Evolutionary conservation across 1,140 invertebrate species (phyloP).

Genomic region (Ptiloglossa arizonensis): DNA sequence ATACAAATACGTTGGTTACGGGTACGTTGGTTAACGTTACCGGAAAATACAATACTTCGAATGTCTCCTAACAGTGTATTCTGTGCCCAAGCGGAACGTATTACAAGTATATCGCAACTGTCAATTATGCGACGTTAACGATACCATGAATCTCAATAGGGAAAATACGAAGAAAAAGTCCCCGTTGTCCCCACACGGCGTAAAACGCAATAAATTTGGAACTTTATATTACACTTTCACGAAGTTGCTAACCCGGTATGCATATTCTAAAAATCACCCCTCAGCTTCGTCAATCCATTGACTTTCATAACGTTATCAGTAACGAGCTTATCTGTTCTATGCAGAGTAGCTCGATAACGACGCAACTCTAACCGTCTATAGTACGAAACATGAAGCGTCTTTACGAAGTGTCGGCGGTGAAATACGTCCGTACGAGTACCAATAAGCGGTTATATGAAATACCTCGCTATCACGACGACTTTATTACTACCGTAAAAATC

Average conservation of each 20-base stretch:
- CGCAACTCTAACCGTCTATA: background rate
- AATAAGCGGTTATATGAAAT: conserved; percentile 32
- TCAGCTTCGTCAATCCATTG: conserved; percentile 24
- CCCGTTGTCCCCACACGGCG: background rate
- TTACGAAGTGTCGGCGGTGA: conserved; percentile 27
- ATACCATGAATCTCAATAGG: background rate
- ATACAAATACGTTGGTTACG: too few relatives aligned
- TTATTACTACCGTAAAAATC: conserved; percentile 42
- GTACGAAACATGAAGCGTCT: conserved; percentile 1
- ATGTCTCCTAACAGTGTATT: too few relatives aligned
- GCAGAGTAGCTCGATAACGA: conserved; percentile 10
- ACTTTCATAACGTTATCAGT: conserved; percentile 15
- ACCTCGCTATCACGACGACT: conserved; percentile 21
- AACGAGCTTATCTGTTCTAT: conserved; percentile 14
- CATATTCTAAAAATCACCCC: conserved; percentile 28
- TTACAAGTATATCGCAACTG: too few relatives aligned
- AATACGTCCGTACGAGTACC: conserved; percentile 16
- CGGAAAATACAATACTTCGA: too few relatives aligned
- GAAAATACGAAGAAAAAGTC: background rate
- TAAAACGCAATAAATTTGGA: conserved; percentile 11
- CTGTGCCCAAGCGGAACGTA: too few relatives aligned
- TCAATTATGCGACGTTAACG: background rate
- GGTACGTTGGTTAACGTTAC: too few relatives aligned
- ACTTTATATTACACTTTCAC: background rate
- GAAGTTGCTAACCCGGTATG: background rate